Evolutionary conservation across 2,888 invertebrate species (phyloP).

Genomic region (Chalcosyrphus nemorum): DNA sequence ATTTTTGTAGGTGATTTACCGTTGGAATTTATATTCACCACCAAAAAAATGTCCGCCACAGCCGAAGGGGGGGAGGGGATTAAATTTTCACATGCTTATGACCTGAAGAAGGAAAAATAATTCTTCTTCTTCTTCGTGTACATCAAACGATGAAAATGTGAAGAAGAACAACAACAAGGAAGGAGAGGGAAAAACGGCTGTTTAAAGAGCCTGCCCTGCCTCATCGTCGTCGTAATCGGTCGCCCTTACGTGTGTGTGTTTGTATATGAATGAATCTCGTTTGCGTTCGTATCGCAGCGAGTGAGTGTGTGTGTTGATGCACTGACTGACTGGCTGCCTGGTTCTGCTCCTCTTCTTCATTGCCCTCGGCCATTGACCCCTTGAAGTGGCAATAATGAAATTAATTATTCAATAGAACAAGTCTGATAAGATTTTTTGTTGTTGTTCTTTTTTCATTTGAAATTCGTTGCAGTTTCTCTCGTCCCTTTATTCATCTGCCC

Average conservation of each 20-base stretch:
- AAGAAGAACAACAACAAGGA: background rate
- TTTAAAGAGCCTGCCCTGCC: slow-evolving; percentile 14
- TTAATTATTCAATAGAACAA: slow-evolving; percentile 74
- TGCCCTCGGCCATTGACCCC: slow-evolving; percentile 69
- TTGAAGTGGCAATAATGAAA: slow-evolving; percentile 72
- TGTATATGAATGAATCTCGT: slow-evolving; percentile 75
- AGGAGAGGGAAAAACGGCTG: background rate
- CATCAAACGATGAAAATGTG: background rate
- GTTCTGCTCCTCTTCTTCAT: slow-evolving; percentile 54
- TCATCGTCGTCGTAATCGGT: slow-evolving; percentile 68
- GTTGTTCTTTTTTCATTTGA: slow-evolving; percentile 29
- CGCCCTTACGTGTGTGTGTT: slow-evolving; percentile 42
- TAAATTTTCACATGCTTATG: slow-evolving; percentile 56
- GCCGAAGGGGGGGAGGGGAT: background rate
- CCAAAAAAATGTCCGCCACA: slow-evolving; percentile 3
- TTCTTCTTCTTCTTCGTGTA: too few relatives aligned
- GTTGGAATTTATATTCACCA: slow-evolving; percentile 56
- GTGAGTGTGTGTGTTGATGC: slow-evolving; percentile 52
- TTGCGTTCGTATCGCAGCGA: too few relatives aligned
- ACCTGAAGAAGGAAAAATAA: slow-evolving; percentile 57
- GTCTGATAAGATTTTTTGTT: slow-evolving; percentile 71
- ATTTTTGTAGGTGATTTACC: slow-evolving; percentile 54
- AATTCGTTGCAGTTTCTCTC: slow-evolving; percentile 15
- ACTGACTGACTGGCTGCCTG: slow-evolving; percentile 59
- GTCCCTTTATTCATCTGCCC: slow-evolving; percentile 15